Conservation (phyloP, 37 sponge, comb jelly and placozoan genomes). For the Spongia lamella region DNA sequence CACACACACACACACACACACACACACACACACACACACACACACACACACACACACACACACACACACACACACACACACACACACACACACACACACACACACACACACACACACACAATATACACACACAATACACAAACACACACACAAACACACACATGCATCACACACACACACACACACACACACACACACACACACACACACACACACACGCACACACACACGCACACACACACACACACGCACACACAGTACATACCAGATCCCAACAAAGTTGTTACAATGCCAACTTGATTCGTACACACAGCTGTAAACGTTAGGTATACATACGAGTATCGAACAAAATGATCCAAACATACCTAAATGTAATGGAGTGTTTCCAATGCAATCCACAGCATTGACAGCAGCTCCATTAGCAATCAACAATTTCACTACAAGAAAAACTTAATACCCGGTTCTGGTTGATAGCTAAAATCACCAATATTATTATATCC, state of each 20-base stretch:
- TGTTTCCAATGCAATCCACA: conserved; percentile 72
- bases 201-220: too few species aligned
- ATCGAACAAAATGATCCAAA: neutral
- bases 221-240: too few species aligned
- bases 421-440: conserved; percentile 53
- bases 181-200: neutral
- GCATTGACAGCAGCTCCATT: conserved; percentile 69
- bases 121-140: too few species aligned
- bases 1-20: too few species aligned
- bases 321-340: neutral
- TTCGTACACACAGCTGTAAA: conserved; percentile 53
- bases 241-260: neutral
- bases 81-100: too few species aligned
- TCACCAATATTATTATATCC: conserved; percentile 56
- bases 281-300: conserved; percentile 57
- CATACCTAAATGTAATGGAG: conserved; percentile 68
- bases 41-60: too few species aligned
- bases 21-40: too few species aligned
- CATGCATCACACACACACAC: too few species aligned
- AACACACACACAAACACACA: too few species aligned
- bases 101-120: neutral
- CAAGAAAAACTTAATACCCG: neutral
- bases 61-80: too few species aligned
- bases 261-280: conserved; percentile 60
- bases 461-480: too few species aligned